phyloP scores from a whole-genome alignment of 2,888 invertebrate genomes.

The Sesia apiformis region DNA sequence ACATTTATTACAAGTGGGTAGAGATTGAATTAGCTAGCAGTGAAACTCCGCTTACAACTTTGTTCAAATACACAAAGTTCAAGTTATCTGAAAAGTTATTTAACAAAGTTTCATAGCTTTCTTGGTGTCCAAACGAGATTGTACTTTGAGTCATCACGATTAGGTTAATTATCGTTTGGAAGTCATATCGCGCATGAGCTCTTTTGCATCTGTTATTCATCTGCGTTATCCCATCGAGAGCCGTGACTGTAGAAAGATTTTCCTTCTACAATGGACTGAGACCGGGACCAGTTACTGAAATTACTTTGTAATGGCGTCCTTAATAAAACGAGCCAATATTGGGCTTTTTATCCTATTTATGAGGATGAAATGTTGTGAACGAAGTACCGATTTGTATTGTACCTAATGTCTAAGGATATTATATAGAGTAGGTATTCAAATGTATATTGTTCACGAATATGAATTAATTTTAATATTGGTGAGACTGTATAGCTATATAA shows the following conservation, averaged over 20 bases:
- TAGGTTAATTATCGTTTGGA: slow-evolving; percentile 54
- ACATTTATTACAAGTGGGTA: slow-evolving; percentile 70
- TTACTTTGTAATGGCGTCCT: slow-evolving; percentile 68
- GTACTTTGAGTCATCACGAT: slow-evolving; percentile 45
- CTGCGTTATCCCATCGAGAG: slow-evolving; percentile 73
- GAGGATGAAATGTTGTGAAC: slow-evolving; percentile 14
- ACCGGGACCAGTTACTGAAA: slow-evolving; percentile 61
- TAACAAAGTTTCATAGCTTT: slow-evolving; percentile 76
- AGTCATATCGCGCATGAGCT: slow-evolving; percentile 31
- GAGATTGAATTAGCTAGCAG: slow-evolving; percentile 70
- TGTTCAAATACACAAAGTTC: slow-evolving; percentile 69
- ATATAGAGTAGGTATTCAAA: too few species aligned
- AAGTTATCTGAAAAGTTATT: slow-evolving; percentile 76
- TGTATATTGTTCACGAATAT: too few species aligned
- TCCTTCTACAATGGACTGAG: slow-evolving; percentile 70
- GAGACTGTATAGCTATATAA: too few species aligned
- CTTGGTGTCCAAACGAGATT: slow-evolving; percentile 52
- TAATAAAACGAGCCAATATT: slow-evolving; percentile 61
- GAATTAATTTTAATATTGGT: too few species aligned
- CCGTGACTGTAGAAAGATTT: slow-evolving; percentile 75
- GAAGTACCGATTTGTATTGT: background rate
- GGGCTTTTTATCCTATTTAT: slow-evolving; percentile 55
- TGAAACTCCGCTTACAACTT: slow-evolving; percentile 68
- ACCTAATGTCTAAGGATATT: background rate
- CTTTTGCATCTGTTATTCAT: slow-evolving; percentile 36